Percentiles rank a stretch among this genome's conserved stretches.
Evolutionary conservation across 2,888 invertebrate genomes (phyloP).

Genomic region (Thumatha senex): DNA sequence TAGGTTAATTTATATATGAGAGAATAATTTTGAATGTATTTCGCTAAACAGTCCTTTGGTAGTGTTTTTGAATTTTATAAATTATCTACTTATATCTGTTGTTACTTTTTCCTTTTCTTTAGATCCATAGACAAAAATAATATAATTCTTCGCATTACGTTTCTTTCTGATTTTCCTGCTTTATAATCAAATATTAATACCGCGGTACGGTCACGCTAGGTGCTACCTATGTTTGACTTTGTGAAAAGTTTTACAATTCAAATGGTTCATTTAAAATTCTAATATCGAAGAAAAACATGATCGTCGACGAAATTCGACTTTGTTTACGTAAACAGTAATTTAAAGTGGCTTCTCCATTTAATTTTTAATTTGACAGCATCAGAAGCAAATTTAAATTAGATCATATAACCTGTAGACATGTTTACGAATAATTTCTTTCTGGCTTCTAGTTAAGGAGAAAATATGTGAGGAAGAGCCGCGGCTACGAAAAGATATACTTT

Average conservation of each 20-base stretch:
- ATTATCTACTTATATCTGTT: background rate
- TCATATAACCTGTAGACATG: too few relatives aligned
- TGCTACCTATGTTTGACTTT: constrained; percentile 16
- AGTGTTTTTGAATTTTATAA: background rate
- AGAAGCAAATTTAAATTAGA: background rate
- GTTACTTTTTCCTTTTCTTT: too few relatives aligned
- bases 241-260: constrained; percentile 18
- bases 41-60: constrained; percentile 5
- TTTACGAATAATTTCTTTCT: too few relatives aligned
- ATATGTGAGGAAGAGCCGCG: too few relatives aligned
- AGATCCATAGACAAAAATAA: too few relatives aligned
- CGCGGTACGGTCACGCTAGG: background rate
- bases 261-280: constrained; percentile 3
- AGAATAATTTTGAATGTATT: background rate
- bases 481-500: too few relatives aligned
- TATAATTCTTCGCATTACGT: background rate
- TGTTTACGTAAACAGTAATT: background rate
- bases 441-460: too few relatives aligned
- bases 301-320: background rate
- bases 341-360: background rate
- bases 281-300: background rate
- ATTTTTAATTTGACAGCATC: background rate
- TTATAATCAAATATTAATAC: background rate
- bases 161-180: background rate
- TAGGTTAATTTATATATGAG: background rate